Evolutionary conservation across 2,888 invertebrate genomes (phyloP).

Genomic region (Arge pagana): DNA sequence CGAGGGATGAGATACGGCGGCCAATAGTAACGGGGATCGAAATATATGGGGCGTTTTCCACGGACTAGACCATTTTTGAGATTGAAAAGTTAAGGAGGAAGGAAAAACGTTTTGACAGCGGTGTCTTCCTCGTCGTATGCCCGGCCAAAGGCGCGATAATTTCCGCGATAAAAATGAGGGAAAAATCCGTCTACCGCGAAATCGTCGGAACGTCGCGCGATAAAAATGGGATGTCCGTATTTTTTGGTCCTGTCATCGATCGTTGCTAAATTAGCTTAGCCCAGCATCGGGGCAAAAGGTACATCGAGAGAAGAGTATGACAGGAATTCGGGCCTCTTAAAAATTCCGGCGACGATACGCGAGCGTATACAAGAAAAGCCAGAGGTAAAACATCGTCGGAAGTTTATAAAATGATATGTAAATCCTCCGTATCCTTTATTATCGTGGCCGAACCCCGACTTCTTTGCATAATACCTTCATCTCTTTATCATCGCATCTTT

Average conservation of each 20-base stretch:
- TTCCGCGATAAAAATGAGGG: too few species aligned
- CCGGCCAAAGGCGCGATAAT: background rate
- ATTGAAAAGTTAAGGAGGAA: background rate
- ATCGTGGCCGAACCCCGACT: constrained; percentile 25
- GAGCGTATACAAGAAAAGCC: background rate
- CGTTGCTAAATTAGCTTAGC: too few species aligned
- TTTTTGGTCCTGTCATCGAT: too few species aligned
- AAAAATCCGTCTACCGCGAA: too few species aligned
- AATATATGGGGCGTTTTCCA: too few species aligned
- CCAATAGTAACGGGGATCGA: too few species aligned
- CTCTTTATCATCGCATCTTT: too few species aligned
- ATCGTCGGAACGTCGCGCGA: background rate
- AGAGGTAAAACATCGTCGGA: constrained; percentile 33
- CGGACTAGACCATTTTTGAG: too few species aligned
- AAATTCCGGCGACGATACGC: background rate
- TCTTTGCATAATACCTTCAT: constrained; percentile 36
- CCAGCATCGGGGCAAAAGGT: too few species aligned
- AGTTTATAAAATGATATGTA: constrained; percentile 49
- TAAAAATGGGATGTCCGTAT: background rate
- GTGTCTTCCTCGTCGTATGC: background rate
- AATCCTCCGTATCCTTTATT: constrained; percentile 42
- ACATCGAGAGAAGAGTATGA: too few species aligned
- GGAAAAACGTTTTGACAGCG: background rate
- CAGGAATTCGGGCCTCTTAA: background rate
- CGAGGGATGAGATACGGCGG: too few species aligned